Conservation (phyloP, 2,888 invertebrate genomes). For the Nesidiocoris tenuis region DNA sequence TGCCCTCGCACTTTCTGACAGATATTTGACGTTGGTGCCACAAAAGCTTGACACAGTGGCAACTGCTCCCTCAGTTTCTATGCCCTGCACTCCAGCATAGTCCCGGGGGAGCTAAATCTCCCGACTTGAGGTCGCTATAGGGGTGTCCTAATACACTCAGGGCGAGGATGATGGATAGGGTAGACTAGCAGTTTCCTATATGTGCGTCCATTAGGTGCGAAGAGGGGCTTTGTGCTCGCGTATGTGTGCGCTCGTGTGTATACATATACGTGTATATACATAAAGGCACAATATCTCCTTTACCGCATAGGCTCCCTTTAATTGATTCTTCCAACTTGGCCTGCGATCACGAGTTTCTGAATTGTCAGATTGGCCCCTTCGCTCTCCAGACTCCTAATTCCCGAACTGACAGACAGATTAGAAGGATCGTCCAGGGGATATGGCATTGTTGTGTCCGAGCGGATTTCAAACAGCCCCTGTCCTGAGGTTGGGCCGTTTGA, state of each 20-base stretch:
- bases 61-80: not conserved
- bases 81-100: not conserved
- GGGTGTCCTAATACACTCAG: constrained; percentile 27
- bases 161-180: constrained; percentile 32
- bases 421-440: constrained; percentile 10
- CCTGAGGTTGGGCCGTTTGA: not conserved
- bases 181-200: not conserved
- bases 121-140: not conserved
- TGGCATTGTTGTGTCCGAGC: not conserved
- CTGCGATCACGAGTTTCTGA: not conserved
- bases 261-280: not conserved
- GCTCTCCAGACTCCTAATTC: not conserved
- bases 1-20: constrained; percentile 19
- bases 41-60: constrained; percentile 38
- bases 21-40: constrained; percentile 38
- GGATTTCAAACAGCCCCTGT: not conserved
- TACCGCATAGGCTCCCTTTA: constrained; percentile 1
- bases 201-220: not conserved
- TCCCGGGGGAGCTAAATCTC: constrained; percentile 9
- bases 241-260: not conserved
- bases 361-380: not conserved
- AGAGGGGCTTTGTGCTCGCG: not conserved
- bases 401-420: constrained; percentile 31
- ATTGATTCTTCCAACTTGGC: constrained; percentile 34
- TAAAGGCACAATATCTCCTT: not conserved